These are phyloP conservation scores for Petrocephalus schoutedeni DNA, from an alignment of 2,797 vertebrate genomes.

Conservation along the genomic window DNA sequence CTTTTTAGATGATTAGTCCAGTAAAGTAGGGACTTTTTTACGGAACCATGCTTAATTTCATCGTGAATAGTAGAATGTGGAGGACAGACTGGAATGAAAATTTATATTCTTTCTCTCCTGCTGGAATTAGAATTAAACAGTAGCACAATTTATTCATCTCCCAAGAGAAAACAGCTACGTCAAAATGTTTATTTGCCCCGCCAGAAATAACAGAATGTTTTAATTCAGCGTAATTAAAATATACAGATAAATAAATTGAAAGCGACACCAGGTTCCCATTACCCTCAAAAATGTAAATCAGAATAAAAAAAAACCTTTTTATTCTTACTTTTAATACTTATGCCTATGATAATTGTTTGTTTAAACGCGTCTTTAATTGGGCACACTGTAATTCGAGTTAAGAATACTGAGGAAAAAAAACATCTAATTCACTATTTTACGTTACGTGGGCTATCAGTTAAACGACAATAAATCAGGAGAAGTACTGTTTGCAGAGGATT, in stretches of 20 bases:
- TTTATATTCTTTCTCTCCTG: not conserved
- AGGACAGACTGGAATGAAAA: not conserved
- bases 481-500: not conserved
- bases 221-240: not conserved
- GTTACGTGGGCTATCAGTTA: not conserved
- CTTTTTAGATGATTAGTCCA: constrained; percentile 21
- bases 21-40: not conserved
- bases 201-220: not conserved
- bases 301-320: not conserved
- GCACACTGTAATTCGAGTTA: not conserved
- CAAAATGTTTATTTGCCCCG: not conserved
- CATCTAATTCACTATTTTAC: not conserved
- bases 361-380: not conserved
- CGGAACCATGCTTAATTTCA: constrained; percentile 25
- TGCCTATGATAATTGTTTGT: not conserved
- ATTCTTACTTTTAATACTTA: not conserved
- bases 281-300: not conserved
- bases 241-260: not conserved
- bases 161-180: constrained; percentile 1
- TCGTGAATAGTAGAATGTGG: constrained; percentile 33
- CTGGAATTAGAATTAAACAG: not conserved
- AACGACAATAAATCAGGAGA: not conserved
- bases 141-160: constrained; percentile 11
- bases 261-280: not conserved
- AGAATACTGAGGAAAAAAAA: not conserved